Conservation (phyloP, 2,797 vertebrate genomes). For the Gouania willdenowi region DNA sequence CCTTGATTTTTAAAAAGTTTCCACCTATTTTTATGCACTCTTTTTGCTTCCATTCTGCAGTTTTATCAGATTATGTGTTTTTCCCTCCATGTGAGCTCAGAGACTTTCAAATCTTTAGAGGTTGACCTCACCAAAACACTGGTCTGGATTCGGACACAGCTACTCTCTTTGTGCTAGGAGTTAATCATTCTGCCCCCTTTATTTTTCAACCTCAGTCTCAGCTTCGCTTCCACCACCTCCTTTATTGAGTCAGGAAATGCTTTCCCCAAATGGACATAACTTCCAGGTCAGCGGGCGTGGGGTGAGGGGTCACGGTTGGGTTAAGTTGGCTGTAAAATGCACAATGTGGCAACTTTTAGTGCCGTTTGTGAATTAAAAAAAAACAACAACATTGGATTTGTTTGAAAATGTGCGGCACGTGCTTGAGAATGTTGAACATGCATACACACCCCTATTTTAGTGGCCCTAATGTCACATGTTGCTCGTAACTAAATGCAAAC, state of each 20-base stretch:
- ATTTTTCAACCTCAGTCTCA: constrained; percentile 53
- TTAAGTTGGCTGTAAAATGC: constrained; percentile 50
- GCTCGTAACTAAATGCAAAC: too few relatives aligned
- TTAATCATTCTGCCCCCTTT: constrained; percentile 69
- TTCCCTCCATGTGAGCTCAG: constrained; percentile 11
- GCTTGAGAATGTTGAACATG: constrained; percentile 2
- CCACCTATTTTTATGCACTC: constrained; percentile 55
- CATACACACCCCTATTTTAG: too few relatives aligned
- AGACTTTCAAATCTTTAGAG: constrained; percentile 45
- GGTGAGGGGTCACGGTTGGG: constrained; percentile 60
- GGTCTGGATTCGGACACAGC: constrained; percentile 66
- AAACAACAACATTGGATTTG: too few relatives aligned
- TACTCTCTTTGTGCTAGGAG: constrained; percentile 62
- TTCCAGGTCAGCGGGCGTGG: constrained; percentile 69
- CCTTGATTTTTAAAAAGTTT: constrained; percentile 31
- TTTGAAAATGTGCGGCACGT: constrained; percentile 12
- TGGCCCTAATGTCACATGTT: too few relatives aligned
- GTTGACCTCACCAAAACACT: constrained; percentile 60
- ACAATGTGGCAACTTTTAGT: constrained; percentile 31
- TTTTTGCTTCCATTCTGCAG: constrained; percentile 8
- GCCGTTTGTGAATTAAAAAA: constrained; percentile 8
- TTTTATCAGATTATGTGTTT: constrained; percentile 22
- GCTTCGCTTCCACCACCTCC: constrained; percentile 56
- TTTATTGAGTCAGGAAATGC: constrained; percentile 71
- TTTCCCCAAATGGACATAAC: constrained; percentile 60